phyloP scores from a whole-genome alignment of 1,140 invertebrate genomes.

The Drosophila quadrilineata region DNA sequence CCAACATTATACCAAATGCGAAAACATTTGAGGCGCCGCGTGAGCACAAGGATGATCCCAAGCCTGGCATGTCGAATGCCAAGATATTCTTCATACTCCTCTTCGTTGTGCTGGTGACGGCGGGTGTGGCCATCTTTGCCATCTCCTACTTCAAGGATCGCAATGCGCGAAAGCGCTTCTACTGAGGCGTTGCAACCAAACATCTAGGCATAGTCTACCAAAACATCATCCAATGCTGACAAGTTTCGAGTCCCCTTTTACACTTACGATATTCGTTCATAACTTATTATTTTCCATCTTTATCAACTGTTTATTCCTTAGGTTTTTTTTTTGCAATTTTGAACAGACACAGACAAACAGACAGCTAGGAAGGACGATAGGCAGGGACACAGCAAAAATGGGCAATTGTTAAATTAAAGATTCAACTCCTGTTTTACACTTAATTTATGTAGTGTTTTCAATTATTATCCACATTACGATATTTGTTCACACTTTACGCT shows the following conservation, averaged over 20 bases:
- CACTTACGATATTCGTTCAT: slow-evolving; percentile 27
- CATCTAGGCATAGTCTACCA: slow-evolving; percentile 34
- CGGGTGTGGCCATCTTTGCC: slow-evolving; percentile 90
- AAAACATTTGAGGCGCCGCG: slow-evolving; percentile 91
- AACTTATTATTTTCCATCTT: slow-evolving; percentile 33
- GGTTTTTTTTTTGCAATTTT: slow-evolving; percentile 7
- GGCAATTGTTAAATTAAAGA: slow-evolving; percentile 68
- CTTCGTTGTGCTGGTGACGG: slow-evolving; percentile 88
- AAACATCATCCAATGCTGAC: slow-evolving; percentile 22
- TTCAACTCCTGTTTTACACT: too few relatives aligned
- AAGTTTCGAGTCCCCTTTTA: slow-evolving; percentile 34
- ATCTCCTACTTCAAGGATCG: slow-evolving; percentile 97
- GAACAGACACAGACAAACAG: too few relatives aligned
- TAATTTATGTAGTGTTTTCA: too few relatives aligned
- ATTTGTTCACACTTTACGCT: too few relatives aligned
- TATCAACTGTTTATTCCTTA: slow-evolving; percentile 7
- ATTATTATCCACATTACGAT: too few relatives aligned
- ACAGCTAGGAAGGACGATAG: too few relatives aligned
- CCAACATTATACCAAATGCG: slow-evolving; percentile 90
- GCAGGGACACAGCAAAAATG: slow-evolving; percentile 7
- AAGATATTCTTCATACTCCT: slow-evolving; percentile 95
- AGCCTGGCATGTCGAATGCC: slow-evolving; percentile 91
- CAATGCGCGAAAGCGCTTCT: slow-evolving; percentile 94
- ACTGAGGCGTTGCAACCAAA: slow-evolving; percentile 82
- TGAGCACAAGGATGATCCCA: slow-evolving; percentile 93